phyloP scores from a whole-genome alignment of 2,888 invertebrate species.

The Amiota mariae region DNA sequence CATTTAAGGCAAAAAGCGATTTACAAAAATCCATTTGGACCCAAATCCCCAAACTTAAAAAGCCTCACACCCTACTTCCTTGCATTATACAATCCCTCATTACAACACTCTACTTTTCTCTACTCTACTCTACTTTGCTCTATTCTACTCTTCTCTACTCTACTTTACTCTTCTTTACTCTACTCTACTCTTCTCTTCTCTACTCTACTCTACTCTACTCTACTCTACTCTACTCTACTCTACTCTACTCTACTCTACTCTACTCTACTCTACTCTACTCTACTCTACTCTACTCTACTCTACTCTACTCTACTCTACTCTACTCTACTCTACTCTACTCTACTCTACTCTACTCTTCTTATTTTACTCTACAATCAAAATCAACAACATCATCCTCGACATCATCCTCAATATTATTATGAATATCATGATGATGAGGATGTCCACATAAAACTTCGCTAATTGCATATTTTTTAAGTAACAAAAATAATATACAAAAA shows the following conservation, averaged over 20 bases:
- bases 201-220: no score
- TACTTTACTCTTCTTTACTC: no score
- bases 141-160: no score
- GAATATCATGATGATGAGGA: not conserved
- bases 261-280: no score
- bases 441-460: constrained; percentile 7
- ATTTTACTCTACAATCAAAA: not conserved
- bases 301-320: no score
- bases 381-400: not conserved
- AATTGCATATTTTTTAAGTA: constrained; percentile 18
- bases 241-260: no score
- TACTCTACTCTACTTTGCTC: no score
- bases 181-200: no score
- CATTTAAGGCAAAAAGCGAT: constrained; percentile 25
- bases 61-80: not conserved
- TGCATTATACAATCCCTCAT: not conserved
- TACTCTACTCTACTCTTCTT: not conserved
- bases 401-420: not conserved
- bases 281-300: no score
- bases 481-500: not conserved
- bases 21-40: constrained; percentile 3
- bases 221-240: no score
- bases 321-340: no score
- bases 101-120: no score
- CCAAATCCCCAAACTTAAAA: not conserved